phyloP scores from a whole-genome alignment of 2,888 invertebrate genomes.

The Pecten maximus region DNA sequence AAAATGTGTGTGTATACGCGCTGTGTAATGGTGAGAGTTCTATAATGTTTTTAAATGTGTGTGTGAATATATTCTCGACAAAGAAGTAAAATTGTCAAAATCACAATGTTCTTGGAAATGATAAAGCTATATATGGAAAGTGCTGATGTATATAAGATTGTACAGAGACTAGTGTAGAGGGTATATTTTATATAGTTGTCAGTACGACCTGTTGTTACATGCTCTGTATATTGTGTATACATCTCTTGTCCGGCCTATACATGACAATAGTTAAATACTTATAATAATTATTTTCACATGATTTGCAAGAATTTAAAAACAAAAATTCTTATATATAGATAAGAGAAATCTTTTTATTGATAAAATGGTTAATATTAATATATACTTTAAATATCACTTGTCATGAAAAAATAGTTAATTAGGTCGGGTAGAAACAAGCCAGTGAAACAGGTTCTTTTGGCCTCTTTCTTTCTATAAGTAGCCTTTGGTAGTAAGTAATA shows the following conservation, averaged over 20 bases:
- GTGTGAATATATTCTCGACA: background rate
- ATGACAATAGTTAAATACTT: no score
- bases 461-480: no score
- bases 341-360: no score
- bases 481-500: no score
- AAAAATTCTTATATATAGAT: no score
- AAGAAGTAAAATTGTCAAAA: constrained; percentile 35
- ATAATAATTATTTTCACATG: no score
- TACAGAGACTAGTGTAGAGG: background rate
- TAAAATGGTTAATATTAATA: no score
- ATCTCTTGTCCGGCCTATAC: background rate
- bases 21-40: background rate
- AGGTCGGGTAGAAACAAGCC: no score
- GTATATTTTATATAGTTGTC: background rate
- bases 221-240: background rate
- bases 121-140: background rate
- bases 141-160: constrained; percentile 4
- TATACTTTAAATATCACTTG: no score
- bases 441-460: no score
- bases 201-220: background rate
- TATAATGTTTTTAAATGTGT: background rate
- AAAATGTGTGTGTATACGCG: background rate
- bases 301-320: no score
- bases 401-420: no score
- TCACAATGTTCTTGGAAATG: background rate